A percentile compares a stretch with the other conserved stretches of the same genome.
These are phyloP conservation scores for Emys orbicularis DNA, from an alignment of 2,797 vertebrate species.

Conservation along the genomic window DNA sequence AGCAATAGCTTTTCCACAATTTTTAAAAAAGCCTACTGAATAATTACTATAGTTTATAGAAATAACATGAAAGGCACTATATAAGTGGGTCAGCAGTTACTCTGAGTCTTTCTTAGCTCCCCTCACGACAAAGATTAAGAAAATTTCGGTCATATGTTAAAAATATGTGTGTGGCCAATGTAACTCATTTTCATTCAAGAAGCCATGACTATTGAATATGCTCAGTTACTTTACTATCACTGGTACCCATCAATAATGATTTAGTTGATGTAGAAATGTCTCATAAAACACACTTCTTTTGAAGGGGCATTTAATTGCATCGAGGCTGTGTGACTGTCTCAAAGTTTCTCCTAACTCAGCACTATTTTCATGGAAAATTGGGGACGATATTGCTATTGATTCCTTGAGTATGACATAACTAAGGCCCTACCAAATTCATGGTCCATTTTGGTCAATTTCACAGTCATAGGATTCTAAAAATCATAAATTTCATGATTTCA, in stretches of 20 bases:
- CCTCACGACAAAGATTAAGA: fast-evolving
- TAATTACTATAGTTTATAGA: not conserved
- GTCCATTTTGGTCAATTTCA: too few species aligned
- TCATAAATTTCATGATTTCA: too few species aligned
- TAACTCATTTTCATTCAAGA: not conserved
- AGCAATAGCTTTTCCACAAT: not conserved
- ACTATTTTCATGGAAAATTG: fast-evolving
- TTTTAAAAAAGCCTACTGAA: not conserved
- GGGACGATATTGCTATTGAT: not conserved
- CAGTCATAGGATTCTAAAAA: too few species aligned
- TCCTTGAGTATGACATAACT: not conserved
- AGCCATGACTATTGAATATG: fast-evolving
- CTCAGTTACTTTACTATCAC: not conserved
- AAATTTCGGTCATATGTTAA: not conserved
- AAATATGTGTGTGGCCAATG: not conserved
- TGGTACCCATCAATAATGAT: fast-evolving
- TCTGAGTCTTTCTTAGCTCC: not conserved
- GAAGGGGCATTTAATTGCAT: not conserved
- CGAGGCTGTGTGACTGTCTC: not conserved
- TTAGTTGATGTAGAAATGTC: not conserved
- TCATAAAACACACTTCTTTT: not conserved
- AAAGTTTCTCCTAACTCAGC: not conserved
- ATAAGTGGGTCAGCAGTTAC: not conserved
- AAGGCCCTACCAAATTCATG: not conserved
- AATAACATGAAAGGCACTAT: not conserved